Conservation (phyloP, 2,888 invertebrate genomes). For the Apamea monoglypha region DNA sequence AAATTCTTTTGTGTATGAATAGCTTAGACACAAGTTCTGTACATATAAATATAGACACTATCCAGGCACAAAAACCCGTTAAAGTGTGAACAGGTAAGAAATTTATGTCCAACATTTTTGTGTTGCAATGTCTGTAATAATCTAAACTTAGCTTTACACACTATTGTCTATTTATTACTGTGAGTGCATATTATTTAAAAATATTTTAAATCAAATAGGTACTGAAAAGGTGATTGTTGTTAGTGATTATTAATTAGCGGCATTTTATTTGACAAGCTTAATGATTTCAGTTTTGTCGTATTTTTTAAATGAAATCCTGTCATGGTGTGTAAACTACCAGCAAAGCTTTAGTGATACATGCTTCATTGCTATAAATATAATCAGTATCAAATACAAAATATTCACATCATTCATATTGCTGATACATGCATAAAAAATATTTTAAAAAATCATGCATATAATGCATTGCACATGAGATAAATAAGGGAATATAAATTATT, state of each 20-base stretch:
- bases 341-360: slow-evolving; percentile 69
- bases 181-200: background rate
- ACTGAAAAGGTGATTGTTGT: slow-evolving; percentile 44
- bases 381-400: slow-evolving; percentile 47
- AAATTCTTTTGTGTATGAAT: background rate
- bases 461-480: slow-evolving; percentile 41
- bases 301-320: slow-evolving; percentile 19
- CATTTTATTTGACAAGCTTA: slow-evolving; percentile 47
- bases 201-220: slow-evolving; percentile 4
- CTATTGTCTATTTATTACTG: background rate
- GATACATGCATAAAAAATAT: slow-evolving; percentile 57
- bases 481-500: slow-evolving; percentile 14
- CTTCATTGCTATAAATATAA: slow-evolving; percentile 42
- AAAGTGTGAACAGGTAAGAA: background rate
- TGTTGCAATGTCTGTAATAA: background rate
- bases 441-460: slow-evolving; percentile 52
- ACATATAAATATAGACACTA: background rate
- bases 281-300: slow-evolving; percentile 24
- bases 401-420: slow-evolving; percentile 45
- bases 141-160: slow-evolving; percentile 5
- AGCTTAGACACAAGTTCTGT: background rate
- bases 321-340: slow-evolving; percentile 57
- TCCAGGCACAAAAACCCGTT: background rate
- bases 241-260: slow-evolving; percentile 51
- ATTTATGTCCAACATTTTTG: background rate